A percentile compares a stretch with the other conserved stretches of the same genome.
Evolutionary conservation across 2,797 vertebrate species (phyloP).

Genomic region (Chiloscyllium punctatum): DNA sequence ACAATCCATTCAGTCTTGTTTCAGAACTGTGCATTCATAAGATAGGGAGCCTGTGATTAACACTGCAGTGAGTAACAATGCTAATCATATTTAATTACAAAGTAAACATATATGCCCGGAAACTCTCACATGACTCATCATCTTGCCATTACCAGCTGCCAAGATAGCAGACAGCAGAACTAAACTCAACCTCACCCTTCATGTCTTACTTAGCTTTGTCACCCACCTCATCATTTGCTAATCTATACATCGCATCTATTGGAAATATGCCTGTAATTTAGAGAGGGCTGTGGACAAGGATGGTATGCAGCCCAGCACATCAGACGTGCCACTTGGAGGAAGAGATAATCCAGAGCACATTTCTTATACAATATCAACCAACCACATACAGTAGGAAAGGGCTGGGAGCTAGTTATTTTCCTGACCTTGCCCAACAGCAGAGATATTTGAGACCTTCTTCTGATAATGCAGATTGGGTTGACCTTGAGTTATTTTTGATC

Average conservation of each 20-base stretch:
- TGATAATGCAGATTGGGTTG: background rate
- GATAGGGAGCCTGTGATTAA: background rate
- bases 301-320: background rate
- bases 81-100: background rate
- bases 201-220: background rate
- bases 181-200: background rate
- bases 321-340: background rate
- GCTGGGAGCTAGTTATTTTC: background rate
- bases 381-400: background rate
- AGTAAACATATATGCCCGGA: background rate
- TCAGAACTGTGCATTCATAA: background rate
- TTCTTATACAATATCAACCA: background rate
- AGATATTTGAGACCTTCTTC: background rate
- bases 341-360: background rate
- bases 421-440: background rate
- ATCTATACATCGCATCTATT: background rate
- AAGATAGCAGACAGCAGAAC: background rate
- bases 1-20: background rate
- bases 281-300: background rate
- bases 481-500: background rate
- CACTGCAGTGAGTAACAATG: background rate
- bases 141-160: background rate
- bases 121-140: background rate
- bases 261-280: background rate
- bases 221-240: background rate